Conservation (phyloP, 1,140 invertebrate species). For the Diorhabda elongata region DNA sequence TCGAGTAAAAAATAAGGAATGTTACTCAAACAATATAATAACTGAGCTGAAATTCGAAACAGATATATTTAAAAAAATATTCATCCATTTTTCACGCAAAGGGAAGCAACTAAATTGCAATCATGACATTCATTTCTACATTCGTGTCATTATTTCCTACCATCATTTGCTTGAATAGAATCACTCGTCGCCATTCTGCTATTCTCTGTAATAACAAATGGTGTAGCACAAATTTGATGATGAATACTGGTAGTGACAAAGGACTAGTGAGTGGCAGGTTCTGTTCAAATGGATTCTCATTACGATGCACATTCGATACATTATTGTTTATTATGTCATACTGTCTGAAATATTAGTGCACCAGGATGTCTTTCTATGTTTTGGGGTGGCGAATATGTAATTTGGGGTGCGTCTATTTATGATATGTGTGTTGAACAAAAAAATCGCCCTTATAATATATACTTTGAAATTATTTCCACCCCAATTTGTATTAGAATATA, state of each 20-base stretch:
- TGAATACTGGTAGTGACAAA: slow-evolving; percentile 32
- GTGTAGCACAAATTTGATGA: slow-evolving; percentile 35
- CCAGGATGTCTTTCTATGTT: not conserved
- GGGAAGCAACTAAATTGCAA: not conserved
- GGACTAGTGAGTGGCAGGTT: slow-evolving; percentile 31
- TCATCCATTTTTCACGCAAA: not conserved
- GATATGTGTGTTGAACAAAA: too few species aligned
- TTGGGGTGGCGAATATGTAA: not conserved
- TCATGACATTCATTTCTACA: not conserved
- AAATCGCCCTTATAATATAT: too few species aligned
- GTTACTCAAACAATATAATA: too few species aligned
- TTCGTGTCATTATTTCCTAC: slow-evolving; percentile 2
- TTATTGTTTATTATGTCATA: slow-evolving; percentile 27
- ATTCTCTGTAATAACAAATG: slow-evolving; percentile 23
- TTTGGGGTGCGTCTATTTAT: too few species aligned
- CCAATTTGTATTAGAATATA: too few species aligned
- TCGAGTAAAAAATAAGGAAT: too few species aligned
- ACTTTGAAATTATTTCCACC: too few species aligned
- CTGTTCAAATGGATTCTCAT: slow-evolving; percentile 24
- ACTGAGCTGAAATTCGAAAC: too few species aligned
- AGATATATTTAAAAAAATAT: too few species aligned
- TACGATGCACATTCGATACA: slow-evolving; percentile 33
- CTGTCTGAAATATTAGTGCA: slow-evolving; percentile 24
- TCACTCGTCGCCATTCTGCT: not conserved
- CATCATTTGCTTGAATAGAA: not conserved